A percentile compares a stretch with the other conserved stretches of the same genome.
Conservation (phyloP, 2,797 vertebrate species). For the Brotula barbata region DNA sequence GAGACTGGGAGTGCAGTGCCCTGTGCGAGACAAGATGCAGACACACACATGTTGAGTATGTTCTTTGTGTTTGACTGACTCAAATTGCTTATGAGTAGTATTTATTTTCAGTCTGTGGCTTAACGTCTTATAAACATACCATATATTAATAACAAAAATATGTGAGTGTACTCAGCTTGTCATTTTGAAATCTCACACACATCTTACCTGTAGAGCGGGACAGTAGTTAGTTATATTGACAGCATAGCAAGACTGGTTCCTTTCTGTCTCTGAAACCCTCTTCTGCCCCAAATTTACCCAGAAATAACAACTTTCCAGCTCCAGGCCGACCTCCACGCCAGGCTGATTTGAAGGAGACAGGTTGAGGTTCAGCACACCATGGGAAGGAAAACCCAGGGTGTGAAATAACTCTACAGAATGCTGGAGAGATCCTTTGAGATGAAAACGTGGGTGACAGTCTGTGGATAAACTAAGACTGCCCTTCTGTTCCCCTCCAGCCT, state of each 20-base stretch:
- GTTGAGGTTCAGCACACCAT: slow-evolving; percentile 66
- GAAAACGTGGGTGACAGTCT: slow-evolving; percentile 42
- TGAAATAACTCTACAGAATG: slow-evolving; percentile 71
- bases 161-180: neutral
- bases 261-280: slow-evolving; percentile 37
- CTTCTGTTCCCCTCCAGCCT: slow-evolving; percentile 49
- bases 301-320: slow-evolving; percentile 76
- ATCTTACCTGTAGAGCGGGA: slow-evolving; percentile 74
- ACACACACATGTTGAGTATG: slow-evolving; percentile 6
- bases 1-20: slow-evolving; percentile 65
- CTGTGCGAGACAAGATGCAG: slow-evolving; percentile 50
- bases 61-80: slow-evolving; percentile 1
- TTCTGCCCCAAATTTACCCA: slow-evolving; percentile 59
- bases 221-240: slow-evolving; percentile 77
- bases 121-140: too few species aligned
- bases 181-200: neutral
- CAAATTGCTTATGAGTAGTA: neutral
- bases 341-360: slow-evolving; percentile 33
- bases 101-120: neutral
- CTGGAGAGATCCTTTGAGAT: slow-evolving; percentile 65
- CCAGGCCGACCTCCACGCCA: slow-evolving; percentile 60
- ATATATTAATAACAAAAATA: slow-evolving; percentile 29
- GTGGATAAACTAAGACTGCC: slow-evolving; percentile 60
- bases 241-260: slow-evolving; percentile 56
- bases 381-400: slow-evolving; percentile 67